Percentiles rank a stretch among this genome's conserved stretches.
phyloP scores from a whole-genome alignment of 2,888 invertebrate species.

The Cataglyphis livida region DNA sequence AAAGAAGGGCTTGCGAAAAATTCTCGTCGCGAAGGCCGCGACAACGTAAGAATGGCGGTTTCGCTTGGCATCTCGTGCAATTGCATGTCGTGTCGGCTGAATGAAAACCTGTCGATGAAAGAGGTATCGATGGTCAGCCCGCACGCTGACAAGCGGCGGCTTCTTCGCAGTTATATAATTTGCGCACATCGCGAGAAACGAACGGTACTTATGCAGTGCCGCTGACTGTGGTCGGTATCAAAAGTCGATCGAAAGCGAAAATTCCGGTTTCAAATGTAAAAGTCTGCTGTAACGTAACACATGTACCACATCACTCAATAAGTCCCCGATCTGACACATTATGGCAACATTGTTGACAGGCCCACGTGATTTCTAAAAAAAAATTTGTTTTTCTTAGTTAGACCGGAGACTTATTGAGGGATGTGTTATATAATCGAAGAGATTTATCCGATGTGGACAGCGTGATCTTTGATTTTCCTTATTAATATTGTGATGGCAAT shows the following conservation, averaged over 20 bases:
- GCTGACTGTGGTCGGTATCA: neutral
- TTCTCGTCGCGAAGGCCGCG: constrained; percentile 48
- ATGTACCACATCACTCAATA: too few species aligned
- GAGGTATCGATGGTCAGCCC: constrained; percentile 49
- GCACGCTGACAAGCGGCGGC: constrained; percentile 48
- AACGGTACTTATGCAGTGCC: constrained; percentile 31
- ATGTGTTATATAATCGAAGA: neutral
- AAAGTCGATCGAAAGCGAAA: constrained; percentile 48
- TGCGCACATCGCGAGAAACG: constrained; percentile 43
- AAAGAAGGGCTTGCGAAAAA: constrained; percentile 44
- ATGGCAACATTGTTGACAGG: too few species aligned
- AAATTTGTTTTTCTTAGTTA: too few species aligned
- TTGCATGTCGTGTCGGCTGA: constrained; percentile 43
- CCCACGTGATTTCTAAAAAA: too few species aligned
- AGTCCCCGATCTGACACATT: too few species aligned
- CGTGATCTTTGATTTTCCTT: neutral
- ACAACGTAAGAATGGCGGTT: constrained; percentile 57
- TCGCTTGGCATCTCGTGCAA: constrained; percentile 57
- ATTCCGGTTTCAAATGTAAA: constrained; percentile 31
- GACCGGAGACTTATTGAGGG: too few species aligned
- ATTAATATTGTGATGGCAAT: neutral
- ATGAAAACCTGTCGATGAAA: constrained; percentile 57
- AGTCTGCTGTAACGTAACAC: constrained; percentile 10
- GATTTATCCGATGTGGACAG: neutral
- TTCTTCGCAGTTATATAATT: constrained; percentile 54